These are phyloP conservation scores for Morus bassanus DNA, from an alignment of 2,797 vertebrate genomes.

Conservation along the genomic window DNA sequence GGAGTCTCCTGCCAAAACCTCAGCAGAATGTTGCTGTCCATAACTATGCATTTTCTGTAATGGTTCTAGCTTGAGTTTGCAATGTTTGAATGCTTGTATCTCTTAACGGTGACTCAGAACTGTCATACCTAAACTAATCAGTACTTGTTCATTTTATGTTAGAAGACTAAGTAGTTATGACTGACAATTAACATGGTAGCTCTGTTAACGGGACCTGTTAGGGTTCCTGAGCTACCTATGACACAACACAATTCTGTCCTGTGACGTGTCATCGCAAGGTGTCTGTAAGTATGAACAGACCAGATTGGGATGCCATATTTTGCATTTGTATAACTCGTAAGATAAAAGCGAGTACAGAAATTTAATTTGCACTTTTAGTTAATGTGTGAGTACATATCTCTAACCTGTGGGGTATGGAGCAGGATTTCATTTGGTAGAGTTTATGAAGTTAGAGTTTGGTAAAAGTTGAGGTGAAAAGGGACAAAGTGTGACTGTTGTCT, in stretches of 20 bases:
- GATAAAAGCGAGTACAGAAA: not conserved
- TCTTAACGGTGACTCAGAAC: not conserved
- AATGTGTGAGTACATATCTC: not conserved
- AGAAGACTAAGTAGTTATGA: not conserved
- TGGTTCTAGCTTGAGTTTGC: not conserved
- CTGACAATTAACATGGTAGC: not conserved
- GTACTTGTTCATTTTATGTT: not conserved
- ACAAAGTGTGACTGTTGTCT: not conserved
- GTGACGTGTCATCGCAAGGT: not conserved
- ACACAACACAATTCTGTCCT: not conserved
- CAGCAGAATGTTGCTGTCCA: not conserved
- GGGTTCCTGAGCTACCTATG: not conserved
- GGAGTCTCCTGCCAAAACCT: not conserved
- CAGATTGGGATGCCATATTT: too few species aligned
- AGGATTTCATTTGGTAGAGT: not conserved
- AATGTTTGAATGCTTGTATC: not conserved
- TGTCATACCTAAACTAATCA: not conserved
- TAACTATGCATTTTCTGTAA: not conserved
- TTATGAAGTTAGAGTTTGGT: not conserved
- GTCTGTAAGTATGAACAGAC: not conserved
- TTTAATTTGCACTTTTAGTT: not conserved
- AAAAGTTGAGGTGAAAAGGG: not conserved
- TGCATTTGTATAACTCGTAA: accelerated
- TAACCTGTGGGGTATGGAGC: not conserved
- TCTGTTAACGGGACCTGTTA: not conserved